A percentile compares a stretch with the other conserved stretches of the same genome.
Evolutionary conservation across 2,113 vertebrate genomes (phyloP).

Genomic region (Triplophysa rosa): DNA sequence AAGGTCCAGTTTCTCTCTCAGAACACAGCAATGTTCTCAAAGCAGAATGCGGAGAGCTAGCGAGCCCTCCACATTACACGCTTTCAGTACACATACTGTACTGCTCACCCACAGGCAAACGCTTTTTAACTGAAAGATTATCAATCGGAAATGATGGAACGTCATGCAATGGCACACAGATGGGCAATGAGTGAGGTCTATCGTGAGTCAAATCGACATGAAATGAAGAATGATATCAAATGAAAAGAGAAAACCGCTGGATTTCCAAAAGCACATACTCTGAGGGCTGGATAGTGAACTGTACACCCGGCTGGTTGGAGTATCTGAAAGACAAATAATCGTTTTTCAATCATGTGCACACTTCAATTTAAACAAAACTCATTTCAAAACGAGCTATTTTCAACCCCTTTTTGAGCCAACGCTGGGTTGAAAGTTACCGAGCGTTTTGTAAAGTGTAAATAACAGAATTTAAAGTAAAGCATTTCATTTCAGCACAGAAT

Average conservation of each 20-base stretch:
- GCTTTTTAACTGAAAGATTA: neutral
- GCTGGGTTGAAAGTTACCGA: too few relatives aligned
- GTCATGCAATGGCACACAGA: conserved; percentile 46
- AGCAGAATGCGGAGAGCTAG: conserved; percentile 10
- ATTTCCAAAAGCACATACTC: conserved; percentile 66
- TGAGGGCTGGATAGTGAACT: conserved; percentile 81
- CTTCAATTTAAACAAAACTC: too few relatives aligned
- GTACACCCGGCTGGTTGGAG: conserved; percentile 85
- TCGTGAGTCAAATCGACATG: neutral
- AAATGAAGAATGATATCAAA: neutral
- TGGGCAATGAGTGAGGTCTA: conserved; percentile 32
- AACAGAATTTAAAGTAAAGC: too few relatives aligned
- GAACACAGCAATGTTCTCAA: conserved; percentile 46
- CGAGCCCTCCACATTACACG: conserved; percentile 20
- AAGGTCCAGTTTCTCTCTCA: conserved; percentile 71
- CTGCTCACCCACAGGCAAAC: conserved; percentile 13
- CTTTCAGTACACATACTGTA: neutral
- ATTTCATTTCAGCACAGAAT: too few relatives aligned
- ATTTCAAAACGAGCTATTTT: too few relatives aligned
- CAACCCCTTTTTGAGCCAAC: too few relatives aligned
- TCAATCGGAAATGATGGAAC: conserved; percentile 27
- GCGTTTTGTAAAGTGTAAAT: too few relatives aligned
- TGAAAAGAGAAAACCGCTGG: neutral
- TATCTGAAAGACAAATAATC: conserved; percentile 78
- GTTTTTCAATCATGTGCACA: neutral